phyloP scores from a whole-genome alignment of 2,888 invertebrate genomes.

The Pyrrhosoma nymphula region DNA sequence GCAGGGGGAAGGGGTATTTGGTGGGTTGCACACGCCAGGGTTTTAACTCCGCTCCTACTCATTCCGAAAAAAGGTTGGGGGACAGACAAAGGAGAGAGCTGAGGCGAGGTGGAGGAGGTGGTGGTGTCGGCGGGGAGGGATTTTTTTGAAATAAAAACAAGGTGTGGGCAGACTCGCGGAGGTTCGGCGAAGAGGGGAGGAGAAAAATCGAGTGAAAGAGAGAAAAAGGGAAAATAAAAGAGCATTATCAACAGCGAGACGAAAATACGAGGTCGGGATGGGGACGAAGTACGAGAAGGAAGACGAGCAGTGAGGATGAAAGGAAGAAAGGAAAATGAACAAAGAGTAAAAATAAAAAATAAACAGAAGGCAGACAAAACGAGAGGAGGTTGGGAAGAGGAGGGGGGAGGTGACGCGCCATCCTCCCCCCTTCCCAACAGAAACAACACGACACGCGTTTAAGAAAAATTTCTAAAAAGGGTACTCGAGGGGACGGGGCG shows the following conservation, averaged over 20 bases:
- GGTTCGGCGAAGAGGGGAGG: background rate
- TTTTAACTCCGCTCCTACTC: background rate
- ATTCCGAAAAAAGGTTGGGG: background rate
- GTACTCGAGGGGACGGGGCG: constrained; percentile 27
- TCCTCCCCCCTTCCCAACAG: background rate
- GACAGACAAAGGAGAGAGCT: background rate
- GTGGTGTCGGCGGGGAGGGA: background rate
- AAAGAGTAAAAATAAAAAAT: background rate
- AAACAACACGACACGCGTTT: constrained; percentile 46
- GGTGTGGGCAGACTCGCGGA: background rate
- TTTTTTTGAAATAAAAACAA: no score
- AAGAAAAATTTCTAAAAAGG: constrained; percentile 12
- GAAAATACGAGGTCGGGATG: background rate
- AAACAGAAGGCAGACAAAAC: background rate
- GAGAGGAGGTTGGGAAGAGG: background rate
- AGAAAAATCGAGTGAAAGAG: background rate
- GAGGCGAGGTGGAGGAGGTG: background rate
- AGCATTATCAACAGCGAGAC: constrained; percentile 1
- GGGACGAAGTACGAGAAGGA: no score
- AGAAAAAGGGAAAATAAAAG: background rate
- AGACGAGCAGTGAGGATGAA: background rate
- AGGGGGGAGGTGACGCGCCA: no score
- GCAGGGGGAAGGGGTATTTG: background rate
- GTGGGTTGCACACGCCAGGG: background rate
- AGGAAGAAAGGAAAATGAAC: background rate